Conservation (phyloP, 2,888 invertebrate species). For the Leucophora obtusa region DNA sequence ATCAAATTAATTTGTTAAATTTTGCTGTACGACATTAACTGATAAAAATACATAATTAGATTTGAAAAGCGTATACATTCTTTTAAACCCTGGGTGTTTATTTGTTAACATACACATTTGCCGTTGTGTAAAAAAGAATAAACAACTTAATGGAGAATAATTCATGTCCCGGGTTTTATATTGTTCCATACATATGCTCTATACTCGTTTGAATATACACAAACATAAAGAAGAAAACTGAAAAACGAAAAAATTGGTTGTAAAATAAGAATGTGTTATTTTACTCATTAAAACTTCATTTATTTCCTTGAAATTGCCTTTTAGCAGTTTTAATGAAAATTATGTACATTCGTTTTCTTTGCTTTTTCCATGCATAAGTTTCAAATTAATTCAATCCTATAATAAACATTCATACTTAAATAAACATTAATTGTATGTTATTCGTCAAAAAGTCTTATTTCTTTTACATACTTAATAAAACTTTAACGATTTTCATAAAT, state of each 20-base stretch:
- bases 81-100: conserved; percentile 55
- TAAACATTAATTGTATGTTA: conserved; percentile 36
- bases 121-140: conserved; percentile 43
- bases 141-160: conserved; percentile 61
- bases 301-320: conserved; percentile 60
- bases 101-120: conserved; percentile 59
- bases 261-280: conserved; percentile 44
- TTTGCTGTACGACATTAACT: too few species aligned
- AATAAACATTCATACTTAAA: conserved; percentile 16
- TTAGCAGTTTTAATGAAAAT: conserved; percentile 57
- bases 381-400: too few species aligned
- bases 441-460: conserved; percentile 30
- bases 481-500: conserved; percentile 42
- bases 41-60: too few species aligned
- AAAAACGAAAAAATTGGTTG: conserved; percentile 29
- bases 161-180: conserved; percentile 47
- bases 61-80: not conserved
- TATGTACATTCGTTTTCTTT: conserved; percentile 16
- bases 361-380: conserved; percentile 29
- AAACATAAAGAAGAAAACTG: conserved; percentile 25
- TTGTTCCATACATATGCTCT: not conserved
- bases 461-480: not conserved
- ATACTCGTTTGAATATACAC: conserved; percentile 5
- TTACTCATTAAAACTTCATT: conserved; percentile 60
- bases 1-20: too few species aligned